Percentiles rank a stretch among this genome's conserved stretches.
Evolutionary conservation across 2,888 invertebrate genomes (phyloP).

Genomic region (Drosophila anomalipes): DNA sequence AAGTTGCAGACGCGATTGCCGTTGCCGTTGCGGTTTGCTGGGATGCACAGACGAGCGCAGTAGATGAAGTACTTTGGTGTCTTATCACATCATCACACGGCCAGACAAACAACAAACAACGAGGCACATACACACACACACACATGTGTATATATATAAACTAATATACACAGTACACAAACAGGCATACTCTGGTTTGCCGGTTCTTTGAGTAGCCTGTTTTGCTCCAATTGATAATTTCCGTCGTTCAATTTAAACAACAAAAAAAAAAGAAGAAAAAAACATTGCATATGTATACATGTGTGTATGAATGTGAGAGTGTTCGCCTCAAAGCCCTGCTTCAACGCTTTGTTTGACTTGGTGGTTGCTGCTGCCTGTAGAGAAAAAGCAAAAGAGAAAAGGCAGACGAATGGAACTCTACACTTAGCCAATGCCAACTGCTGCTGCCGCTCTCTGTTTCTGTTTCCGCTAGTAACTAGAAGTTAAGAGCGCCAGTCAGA

Average conservation of each 20-base stretch:
- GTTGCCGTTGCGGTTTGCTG: conserved; percentile 35
- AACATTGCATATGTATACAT: background rate
- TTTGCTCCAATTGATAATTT: conserved; percentile 73
- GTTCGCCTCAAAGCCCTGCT: conserved; percentile 65
- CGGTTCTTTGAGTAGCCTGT: conserved; percentile 51
- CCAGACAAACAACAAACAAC: conserved; percentile 54
- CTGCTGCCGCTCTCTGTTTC: conserved; percentile 30
- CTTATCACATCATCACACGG: conserved; percentile 67
- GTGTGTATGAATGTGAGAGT: conserved; percentile 12
- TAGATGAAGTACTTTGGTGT: conserved; percentile 38
- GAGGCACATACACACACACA: conserved; percentile 15
- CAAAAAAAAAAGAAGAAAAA: conserved; percentile 31
- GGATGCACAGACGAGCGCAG: conserved; percentile 6
- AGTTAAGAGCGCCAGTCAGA: conserved; percentile 57
- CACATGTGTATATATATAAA: conserved; percentile 12
- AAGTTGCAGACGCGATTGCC: conserved; percentile 41
- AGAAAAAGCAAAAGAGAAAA: conserved; percentile 15
- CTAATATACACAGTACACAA: background rate
- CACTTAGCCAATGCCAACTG: conserved; percentile 39
- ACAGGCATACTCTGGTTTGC: conserved; percentile 31
- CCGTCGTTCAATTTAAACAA: conserved; percentile 69
- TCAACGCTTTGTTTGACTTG: conserved; percentile 48
- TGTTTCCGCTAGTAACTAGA: conserved; percentile 62
- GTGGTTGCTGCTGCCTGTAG: conserved; percentile 46
- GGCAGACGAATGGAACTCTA: conserved; percentile 50